These are phyloP conservation scores for Glyptemys insculpta DNA, from an alignment of 2,797 vertebrate species.

Conservation along the genomic window DNA sequence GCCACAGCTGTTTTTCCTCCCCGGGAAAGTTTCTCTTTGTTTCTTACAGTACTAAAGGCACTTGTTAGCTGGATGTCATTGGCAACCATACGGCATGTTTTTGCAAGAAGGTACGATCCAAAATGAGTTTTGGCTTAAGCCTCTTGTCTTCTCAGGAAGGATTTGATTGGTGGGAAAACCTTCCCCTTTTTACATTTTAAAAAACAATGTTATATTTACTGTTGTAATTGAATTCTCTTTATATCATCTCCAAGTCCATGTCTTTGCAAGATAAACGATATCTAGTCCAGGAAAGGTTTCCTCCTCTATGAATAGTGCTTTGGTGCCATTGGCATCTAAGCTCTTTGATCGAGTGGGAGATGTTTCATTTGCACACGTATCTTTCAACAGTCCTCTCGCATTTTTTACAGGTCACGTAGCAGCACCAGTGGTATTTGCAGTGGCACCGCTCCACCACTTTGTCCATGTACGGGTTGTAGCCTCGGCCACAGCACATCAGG, in stretches of 20 bases:
- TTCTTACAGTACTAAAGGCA: conserved; percentile 31
- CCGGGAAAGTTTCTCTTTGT: background rate
- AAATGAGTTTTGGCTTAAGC: background rate
- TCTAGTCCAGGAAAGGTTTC: background rate
- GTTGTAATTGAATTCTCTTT: background rate
- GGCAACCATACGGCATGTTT: background rate
- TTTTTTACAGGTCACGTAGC: conserved; percentile 99
- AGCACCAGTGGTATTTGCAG: conserved; percentile 99
- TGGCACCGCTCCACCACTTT: conserved; percentile 96
- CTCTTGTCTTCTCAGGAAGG: conserved; percentile 23
- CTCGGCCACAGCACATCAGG: conserved; percentile 98
- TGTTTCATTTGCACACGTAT: conserved; percentile 95
- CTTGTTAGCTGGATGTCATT: background rate
- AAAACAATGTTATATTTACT: background rate
- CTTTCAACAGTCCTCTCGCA: conserved; percentile 94
- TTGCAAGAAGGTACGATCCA: conserved; percentile 15
- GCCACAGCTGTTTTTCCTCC: background rate
- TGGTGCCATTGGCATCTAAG: background rate
- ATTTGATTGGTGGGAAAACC: background rate
- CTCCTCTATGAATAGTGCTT: conserved; percentile 16
- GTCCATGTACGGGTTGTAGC: conserved; percentile 98
- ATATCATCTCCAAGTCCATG: conserved; percentile 21
- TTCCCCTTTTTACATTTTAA: background rate
- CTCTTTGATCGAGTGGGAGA: background rate
- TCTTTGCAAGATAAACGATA: background rate